These are phyloP conservation scores for Harmothoe impar DNA, from an alignment of 2,888 invertebrate genomes.

Conservation along the genomic window DNA sequence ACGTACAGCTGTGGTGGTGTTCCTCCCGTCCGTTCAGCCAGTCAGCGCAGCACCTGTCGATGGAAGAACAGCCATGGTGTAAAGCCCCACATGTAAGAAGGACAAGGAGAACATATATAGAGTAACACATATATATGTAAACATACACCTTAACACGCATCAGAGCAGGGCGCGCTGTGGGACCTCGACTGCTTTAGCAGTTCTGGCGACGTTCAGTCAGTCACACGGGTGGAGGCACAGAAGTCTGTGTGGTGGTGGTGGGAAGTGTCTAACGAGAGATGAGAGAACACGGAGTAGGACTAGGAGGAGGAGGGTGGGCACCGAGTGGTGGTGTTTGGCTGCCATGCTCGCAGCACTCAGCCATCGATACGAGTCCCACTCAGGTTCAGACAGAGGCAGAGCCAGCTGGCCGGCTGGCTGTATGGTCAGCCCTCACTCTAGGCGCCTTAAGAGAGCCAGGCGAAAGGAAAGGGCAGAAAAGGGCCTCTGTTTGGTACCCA, in stretches of 20 bases:
- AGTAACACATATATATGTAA: too few species aligned
- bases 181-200: too few species aligned
- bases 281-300: not conserved
- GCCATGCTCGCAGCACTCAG: not conserved
- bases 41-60: not conserved
- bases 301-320: not conserved
- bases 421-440: not conserved
- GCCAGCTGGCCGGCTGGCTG: slow-evolving; percentile 2
- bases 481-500: not conserved
- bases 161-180: too few species aligned
- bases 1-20: not conserved
- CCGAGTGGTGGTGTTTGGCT: not conserved
- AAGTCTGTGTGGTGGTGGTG: not conserved
- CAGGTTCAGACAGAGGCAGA: not conserved
- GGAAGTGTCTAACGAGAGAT: not conserved
- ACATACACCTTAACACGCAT: too few species aligned
- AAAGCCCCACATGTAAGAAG: not conserved
- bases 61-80: not conserved
- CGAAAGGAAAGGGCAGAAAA: not conserved
- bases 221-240: not conserved
- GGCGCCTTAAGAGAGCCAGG: not conserved
- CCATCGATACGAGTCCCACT: not conserved
- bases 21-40: not conserved
- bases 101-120: too few species aligned
- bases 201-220: too few species aligned